A percentile compares a stretch with the other conserved stretches of the same genome.
phyloP scores from a whole-genome alignment of 2,888 invertebrate genomes.

The Digitonthophagus gazella region DNA sequence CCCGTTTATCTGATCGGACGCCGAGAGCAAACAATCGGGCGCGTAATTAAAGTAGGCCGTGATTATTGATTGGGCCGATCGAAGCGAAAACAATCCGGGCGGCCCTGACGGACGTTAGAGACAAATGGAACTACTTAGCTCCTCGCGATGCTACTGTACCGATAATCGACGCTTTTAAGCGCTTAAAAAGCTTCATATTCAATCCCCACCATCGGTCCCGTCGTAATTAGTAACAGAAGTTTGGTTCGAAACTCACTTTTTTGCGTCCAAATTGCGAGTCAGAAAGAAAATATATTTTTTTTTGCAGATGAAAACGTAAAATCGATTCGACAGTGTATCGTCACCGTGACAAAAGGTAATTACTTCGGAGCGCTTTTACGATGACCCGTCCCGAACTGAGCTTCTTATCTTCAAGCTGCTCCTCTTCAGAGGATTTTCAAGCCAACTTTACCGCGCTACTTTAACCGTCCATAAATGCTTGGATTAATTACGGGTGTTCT shows the following conservation, averaged over 20 bases:
- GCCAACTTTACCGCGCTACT: slow-evolving; percentile 5
- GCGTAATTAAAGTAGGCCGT: slow-evolving; percentile 34
- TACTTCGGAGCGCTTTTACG: not conserved
- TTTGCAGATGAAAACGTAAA: not conserved
- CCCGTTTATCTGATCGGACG: slow-evolving; percentile 2
- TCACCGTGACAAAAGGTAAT: not conserved
- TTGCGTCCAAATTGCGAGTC: not conserved
- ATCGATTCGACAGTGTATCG: not conserved
- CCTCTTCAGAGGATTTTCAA: not conserved
- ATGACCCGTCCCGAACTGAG: not conserved
- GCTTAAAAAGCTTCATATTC: not conserved
- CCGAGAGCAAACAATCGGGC: slow-evolving; percentile 28
- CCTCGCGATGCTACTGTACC: slow-evolving; percentile 41
- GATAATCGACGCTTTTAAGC: slow-evolving; percentile 33
- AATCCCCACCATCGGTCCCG: not conserved
- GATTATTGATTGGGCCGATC: slow-evolving; percentile 43
- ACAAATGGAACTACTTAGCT: slow-evolving; percentile 45
- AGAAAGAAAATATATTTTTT: not conserved
- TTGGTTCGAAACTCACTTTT: too few relatives aligned
- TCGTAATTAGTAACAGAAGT: too few relatives aligned
- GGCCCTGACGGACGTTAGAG: slow-evolving; percentile 36
- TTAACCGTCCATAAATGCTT: slow-evolving; percentile 12
- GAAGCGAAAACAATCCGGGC: slow-evolving; percentile 34
- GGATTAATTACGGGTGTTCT: slow-evolving; percentile 3
- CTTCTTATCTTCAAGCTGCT: not conserved